A percentile compares a stretch with the other conserved stretches of the same genome.
These are phyloP conservation scores for Potamilus streckersoni DNA, from an alignment of 1,140 invertebrate genomes.

Conservation along the genomic window DNA sequence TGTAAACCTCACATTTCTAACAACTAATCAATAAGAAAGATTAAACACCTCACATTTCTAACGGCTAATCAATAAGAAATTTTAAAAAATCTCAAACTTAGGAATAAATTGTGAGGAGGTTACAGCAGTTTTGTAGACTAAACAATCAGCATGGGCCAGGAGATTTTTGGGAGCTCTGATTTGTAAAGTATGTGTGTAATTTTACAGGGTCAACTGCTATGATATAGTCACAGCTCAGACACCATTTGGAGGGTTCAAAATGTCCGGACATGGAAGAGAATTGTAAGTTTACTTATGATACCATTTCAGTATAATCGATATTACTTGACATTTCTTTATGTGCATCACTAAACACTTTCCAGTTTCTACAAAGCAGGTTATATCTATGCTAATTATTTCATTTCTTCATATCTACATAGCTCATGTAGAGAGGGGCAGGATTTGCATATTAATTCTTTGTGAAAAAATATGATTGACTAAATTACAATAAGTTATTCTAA, in stretches of 20 bases:
- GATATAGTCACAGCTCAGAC: constrained; percentile 79
- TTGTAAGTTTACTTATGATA: constrained; percentile 71
- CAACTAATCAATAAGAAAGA: too few species aligned
- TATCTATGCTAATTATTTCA: too few species aligned
- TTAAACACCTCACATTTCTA: too few species aligned
- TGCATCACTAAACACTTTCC: too few species aligned
- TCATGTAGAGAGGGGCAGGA: too few species aligned
- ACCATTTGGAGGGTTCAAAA: constrained; percentile 90
- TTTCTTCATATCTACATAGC: too few species aligned
- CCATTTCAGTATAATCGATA: too few species aligned
- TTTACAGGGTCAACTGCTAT: constrained; percentile 83
- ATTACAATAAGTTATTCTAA: background rate
- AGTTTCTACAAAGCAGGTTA: too few species aligned
- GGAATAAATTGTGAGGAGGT: background rate
- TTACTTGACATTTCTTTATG: too few species aligned
- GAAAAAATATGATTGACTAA: too few species aligned
- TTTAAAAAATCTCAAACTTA: background rate
- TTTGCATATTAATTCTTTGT: too few species aligned
- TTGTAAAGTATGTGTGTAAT: background rate
- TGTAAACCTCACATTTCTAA: too few species aligned
- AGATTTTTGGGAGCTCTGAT: background rate
- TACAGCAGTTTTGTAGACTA: background rate
- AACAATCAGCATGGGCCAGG: background rate
- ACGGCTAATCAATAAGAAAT: background rate
- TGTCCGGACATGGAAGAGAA: constrained; percentile 90